Percentiles rank a stretch among this genome's conserved stretches.
Conservation (phyloP, 35 echinoderm and acorn worm species). For the Diadema setosum region DNA sequence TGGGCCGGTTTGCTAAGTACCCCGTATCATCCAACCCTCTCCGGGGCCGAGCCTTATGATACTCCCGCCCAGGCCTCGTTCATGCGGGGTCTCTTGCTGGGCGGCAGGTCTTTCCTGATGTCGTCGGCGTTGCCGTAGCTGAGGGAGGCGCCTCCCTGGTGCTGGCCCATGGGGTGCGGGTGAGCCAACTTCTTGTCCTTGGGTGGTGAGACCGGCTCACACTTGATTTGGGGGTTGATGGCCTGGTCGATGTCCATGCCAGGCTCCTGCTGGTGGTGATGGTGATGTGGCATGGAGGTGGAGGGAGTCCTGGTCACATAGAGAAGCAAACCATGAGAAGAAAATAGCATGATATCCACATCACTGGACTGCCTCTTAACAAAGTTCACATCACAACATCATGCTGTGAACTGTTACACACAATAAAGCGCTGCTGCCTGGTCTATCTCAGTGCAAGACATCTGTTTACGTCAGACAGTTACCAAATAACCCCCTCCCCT, state of each 20-base stretch:
- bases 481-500: too few relatives aligned
- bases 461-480: too few relatives aligned
- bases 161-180: constrained; percentile 44
- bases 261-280: constrained; percentile 41
- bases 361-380: too few relatives aligned
- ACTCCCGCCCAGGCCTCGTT: constrained; percentile 81
- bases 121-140: constrained; percentile 49
- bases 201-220: constrained; percentile 92
- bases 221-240: constrained; percentile 79
- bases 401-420: too few relatives aligned
- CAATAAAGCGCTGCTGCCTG: too few relatives aligned
- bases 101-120: constrained; percentile 78
- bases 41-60: background rate
- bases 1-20: background rate
- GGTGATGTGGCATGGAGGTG: background rate
- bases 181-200: constrained; percentile 85
- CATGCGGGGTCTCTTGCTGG: constrained; percentile 72
- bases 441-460: too few relatives aligned
- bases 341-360: too few relatives aligned
- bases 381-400: too few relatives aligned
- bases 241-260: constrained; percentile 23
- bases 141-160: constrained; percentile 38
- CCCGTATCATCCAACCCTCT: too few relatives aligned
- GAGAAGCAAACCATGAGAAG: background rate
- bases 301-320: constrained; percentile 21